phyloP scores from a whole-genome alignment of 2,797 vertebrate species.

The Myotis vivesi region DNA sequence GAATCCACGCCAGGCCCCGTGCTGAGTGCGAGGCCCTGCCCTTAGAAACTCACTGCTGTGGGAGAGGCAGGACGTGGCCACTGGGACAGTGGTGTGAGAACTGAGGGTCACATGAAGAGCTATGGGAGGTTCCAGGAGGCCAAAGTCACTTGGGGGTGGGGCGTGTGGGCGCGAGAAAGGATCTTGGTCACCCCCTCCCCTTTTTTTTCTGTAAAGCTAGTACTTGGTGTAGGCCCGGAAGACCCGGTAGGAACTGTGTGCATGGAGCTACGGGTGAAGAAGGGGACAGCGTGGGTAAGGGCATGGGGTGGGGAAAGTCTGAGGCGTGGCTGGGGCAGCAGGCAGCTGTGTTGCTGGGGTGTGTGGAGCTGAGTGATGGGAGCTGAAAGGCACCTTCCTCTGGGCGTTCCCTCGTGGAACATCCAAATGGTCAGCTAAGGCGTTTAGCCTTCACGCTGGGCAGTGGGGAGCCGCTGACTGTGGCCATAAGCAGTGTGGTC shows the following conservation, averaged over 20 bases:
- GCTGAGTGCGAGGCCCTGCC: not conserved
- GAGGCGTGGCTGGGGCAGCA: not conserved
- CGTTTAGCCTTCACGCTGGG: not conserved
- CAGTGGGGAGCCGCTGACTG: not conserved
- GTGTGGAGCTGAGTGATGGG: not conserved
- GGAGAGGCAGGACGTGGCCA: not conserved
- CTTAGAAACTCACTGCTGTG: not conserved
- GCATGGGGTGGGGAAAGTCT: fast-evolving
- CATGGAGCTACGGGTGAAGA: not conserved
- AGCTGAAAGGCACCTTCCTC: not conserved
- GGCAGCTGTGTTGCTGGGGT: not conserved
- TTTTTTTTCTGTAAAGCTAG: not conserved
- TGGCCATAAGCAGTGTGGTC: not conserved
- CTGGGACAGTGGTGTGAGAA: not conserved
- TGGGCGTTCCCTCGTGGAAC: no score
- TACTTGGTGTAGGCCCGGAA: not conserved
- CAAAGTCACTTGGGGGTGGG: not conserved
- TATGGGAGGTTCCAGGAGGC: not conserved
- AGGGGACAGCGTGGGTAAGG: not conserved
- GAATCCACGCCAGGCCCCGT: not conserved
- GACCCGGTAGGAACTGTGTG: not conserved
- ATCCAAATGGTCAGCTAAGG: not conserved
- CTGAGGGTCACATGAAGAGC: not conserved
- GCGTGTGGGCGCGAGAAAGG: not conserved
- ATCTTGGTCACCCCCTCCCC: not conserved